These are phyloP conservation scores for Colius striatus DNA, from an alignment of 2,113 vertebrate species.

Conservation along the genomic window DNA sequence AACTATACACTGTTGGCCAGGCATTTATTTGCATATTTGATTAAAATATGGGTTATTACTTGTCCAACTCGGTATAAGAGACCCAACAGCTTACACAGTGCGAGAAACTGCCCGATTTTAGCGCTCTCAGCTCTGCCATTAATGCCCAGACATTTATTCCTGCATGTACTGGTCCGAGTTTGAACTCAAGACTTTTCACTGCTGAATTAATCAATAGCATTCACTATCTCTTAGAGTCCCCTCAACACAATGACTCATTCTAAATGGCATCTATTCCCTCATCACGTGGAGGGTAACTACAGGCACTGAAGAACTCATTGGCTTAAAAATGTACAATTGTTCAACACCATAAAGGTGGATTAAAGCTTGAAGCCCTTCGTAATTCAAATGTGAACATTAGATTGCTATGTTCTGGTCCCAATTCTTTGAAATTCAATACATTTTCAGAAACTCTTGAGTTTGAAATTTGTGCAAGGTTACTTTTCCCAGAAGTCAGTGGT, in stretches of 20 bases:
- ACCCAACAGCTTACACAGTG: neutral
- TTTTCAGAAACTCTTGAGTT: neutral
- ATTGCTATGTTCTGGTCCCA: neutral
- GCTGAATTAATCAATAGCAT: neutral
- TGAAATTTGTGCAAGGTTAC: neutral
- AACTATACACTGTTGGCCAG: slow-evolving; percentile 8
- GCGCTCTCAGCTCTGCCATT: neutral
- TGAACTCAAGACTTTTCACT: neutral
- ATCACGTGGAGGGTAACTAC: neutral
- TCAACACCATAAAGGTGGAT: slow-evolving; percentile 39
- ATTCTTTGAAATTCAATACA: neutral
- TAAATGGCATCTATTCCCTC: slow-evolving; percentile 1
- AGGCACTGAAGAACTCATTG: slow-evolving; percentile 59
- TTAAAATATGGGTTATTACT: slow-evolving; percentile 11
- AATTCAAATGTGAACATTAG: neutral
- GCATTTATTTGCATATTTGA: slow-evolving; percentile 50
- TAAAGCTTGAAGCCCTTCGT: slow-evolving; percentile 67
- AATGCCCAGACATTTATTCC: neutral
- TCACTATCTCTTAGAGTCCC: neutral
- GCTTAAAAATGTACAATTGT: slow-evolving; percentile 32
- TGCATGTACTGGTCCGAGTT: neutral
- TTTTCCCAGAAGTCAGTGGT: neutral
- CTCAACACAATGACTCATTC: neutral
- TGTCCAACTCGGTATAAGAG: neutral
- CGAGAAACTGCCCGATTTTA: neutral